These are phyloP conservation scores for Morpho achilles DNA, from an alignment of 2,888 invertebrate genomes.

Conservation along the genomic window DNA sequence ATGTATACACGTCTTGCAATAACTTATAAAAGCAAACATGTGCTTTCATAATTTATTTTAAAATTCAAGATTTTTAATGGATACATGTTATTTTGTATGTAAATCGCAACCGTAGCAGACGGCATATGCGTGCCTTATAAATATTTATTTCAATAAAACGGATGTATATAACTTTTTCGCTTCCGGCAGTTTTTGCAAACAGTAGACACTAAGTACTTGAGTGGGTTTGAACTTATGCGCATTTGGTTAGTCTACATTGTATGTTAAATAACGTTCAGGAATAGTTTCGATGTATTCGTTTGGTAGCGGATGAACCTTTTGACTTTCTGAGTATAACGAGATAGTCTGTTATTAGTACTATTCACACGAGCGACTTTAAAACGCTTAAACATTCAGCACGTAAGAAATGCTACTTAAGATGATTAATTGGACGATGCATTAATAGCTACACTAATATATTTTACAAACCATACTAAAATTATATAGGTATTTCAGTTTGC, in stretches of 20 bases:
- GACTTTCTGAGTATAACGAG: conserved; percentile 38
- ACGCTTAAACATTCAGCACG: neutral
- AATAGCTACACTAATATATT: too few species aligned
- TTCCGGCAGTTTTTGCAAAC: conserved; percentile 27
- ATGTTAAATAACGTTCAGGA: conserved; percentile 48
- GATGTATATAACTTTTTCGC: conserved; percentile 30
- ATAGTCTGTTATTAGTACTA: conserved; percentile 29
- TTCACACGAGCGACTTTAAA: neutral
- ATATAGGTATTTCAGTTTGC: too few species aligned
- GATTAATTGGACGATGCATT: too few species aligned
- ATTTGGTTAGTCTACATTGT: conserved; percentile 57
- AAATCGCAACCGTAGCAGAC: conserved; percentile 26
- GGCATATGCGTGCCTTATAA: conserved; percentile 38
- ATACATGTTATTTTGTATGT: conserved; percentile 26
- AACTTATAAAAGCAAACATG: too few species aligned
- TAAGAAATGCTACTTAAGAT: neutral
- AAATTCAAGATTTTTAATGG: conserved; percentile 28
- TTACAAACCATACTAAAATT: too few species aligned
- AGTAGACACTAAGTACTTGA: conserved; percentile 31
- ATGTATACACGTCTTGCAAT: too few species aligned
- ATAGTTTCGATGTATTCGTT: conserved; percentile 59
- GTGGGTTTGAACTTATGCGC: conserved; percentile 56
- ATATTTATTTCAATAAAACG: conserved; percentile 45
- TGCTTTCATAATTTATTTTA: conserved; percentile 6
- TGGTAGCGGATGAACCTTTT: conserved; percentile 56